These are phyloP conservation scores for Syngnathus typhle DNA, from an alignment of 2,113 vertebrate species.

Conservation along the genomic window DNA sequence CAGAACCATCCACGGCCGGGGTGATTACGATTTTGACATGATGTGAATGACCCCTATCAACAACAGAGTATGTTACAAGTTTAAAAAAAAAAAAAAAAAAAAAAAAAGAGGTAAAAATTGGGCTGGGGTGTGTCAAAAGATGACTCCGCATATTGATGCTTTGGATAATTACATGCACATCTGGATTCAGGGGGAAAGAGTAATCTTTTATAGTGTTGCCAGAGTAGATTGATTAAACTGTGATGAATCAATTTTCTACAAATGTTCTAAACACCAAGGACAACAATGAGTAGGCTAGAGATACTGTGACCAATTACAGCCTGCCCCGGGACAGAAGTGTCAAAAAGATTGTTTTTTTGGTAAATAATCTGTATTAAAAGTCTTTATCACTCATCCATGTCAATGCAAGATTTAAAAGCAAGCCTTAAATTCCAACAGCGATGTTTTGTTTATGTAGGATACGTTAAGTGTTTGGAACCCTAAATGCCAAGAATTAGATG, in stretches of 20 bases:
- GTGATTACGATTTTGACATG: neutral
- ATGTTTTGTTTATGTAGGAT: constrained; percentile 44
- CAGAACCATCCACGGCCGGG: constrained; percentile 2
- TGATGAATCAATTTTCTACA: neutral
- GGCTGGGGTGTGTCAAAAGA: neutral
- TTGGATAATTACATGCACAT: constrained; percentile 3
- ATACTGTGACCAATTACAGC: constrained; percentile 46
- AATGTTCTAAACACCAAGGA: neutral
- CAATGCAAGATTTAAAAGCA: constrained; percentile 48
- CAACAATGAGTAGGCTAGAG: constrained; percentile 8
- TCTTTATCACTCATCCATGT: constrained; percentile 21
- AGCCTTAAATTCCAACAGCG: constrained; percentile 59
- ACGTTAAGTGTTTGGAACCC: constrained; percentile 32
- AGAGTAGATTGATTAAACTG: constrained; percentile 6
- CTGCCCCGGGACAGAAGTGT: constrained; percentile 25
- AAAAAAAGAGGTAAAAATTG: neutral
- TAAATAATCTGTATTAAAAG: constrained; percentile 45
- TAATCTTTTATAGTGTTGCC: neutral
- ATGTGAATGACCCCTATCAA: neutral
- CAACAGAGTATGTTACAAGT: neutral
- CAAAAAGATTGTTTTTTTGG: constrained; percentile 20
- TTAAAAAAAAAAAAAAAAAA: neutral
- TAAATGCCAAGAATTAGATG: constrained; percentile 44
- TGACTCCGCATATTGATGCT: neutral
- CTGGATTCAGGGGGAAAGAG: neutral